Percentiles rank a stretch among this genome's conserved stretches.
These are phyloP conservation scores for Drosophila malerkotliana DNA, from an alignment of 1,140 invertebrate species.

Conservation along the genomic window DNA sequence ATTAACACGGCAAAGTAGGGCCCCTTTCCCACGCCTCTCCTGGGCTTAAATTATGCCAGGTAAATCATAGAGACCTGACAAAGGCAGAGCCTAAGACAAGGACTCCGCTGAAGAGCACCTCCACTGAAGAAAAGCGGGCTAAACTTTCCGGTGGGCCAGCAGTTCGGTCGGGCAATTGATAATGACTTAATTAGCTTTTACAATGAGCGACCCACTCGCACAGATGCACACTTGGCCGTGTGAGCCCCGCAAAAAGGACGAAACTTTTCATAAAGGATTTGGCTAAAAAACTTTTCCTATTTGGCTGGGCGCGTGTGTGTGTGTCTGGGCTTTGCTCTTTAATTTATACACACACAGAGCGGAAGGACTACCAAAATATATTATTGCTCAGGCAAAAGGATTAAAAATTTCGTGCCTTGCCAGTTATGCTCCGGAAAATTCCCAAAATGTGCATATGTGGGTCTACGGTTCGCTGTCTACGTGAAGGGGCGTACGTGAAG, in stretches of 20 bases:
- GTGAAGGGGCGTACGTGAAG: constrained; percentile 6
- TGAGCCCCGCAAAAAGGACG: constrained; percentile 64
- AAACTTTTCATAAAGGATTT: constrained; percentile 81
- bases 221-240: constrained; percentile 32
- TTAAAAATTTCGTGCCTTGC: constrained; percentile 75
- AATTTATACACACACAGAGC: constrained; percentile 63
- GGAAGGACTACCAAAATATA: constrained; percentile 51
- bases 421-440: constrained; percentile 22
- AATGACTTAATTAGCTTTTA: constrained; percentile 79
- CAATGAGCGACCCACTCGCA: constrained; percentile 33
- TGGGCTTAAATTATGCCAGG: constrained; percentile 13
- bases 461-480: background rate
- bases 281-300: constrained; percentile 72
- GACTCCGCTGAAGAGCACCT: constrained; percentile 10
- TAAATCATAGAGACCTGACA: constrained; percentile 5
- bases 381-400: constrained; percentile 74
- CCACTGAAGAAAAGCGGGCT: background rate
- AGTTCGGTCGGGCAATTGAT: constrained; percentile 62
- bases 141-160: constrained; percentile 4
- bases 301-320: constrained; percentile 33
- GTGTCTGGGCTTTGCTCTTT: constrained; percentile 57
- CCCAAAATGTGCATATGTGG: constrained; percentile 32
- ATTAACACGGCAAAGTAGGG: constrained; percentile 54
- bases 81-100: constrained; percentile 17
- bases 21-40: background rate